Percentiles rank a stretch among this genome's conserved stretches.
These are phyloP conservation scores for Alectura lathami DNA, from an alignment of 2,113 vertebrate species.

Conservation along the genomic window DNA sequence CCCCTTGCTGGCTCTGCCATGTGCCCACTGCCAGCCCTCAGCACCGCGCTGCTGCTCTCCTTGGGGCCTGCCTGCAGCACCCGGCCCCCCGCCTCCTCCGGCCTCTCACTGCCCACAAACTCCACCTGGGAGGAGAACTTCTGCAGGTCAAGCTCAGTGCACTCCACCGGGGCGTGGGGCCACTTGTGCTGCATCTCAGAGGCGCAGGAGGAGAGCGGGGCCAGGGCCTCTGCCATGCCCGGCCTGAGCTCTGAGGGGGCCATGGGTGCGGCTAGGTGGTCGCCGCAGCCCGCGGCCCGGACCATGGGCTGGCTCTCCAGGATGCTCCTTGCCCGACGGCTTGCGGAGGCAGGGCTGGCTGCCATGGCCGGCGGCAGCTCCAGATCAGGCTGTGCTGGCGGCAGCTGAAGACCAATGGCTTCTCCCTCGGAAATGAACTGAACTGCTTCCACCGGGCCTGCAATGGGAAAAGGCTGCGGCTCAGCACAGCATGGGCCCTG, in stretches of 20 bases:
- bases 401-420: constrained; percentile 38
- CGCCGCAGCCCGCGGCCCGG: background rate
- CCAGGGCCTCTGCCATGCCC: background rate
- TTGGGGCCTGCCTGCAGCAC: background rate
- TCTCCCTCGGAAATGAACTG: constrained; percentile 44
- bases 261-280: constrained; percentile 4
- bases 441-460: constrained; percentile 32
- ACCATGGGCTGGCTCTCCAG: constrained; percentile 70
- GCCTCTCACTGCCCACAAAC: background rate
- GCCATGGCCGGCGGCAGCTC: background rate
- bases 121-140: constrained; percentile 60
- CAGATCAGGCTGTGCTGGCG: constrained; percentile 22
- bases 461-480: background rate
- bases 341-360: background rate
- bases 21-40: background rate
- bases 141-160: constrained; percentile 83
- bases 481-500: background rate
- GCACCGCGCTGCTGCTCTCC: background rate
- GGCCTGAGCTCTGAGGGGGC: background rate
- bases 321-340: constrained; percentile 39
- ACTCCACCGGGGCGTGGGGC: constrained; percentile 79
- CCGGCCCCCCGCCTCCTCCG: background rate
- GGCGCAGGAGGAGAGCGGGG: constrained; percentile 70
- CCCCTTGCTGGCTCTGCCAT: background rate
- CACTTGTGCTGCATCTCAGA: constrained; percentile 70